Base-by-base conservation (phyloP, 2,113 vertebrate genomes). In the Ptilonorhynchus violaceus region DNA sequence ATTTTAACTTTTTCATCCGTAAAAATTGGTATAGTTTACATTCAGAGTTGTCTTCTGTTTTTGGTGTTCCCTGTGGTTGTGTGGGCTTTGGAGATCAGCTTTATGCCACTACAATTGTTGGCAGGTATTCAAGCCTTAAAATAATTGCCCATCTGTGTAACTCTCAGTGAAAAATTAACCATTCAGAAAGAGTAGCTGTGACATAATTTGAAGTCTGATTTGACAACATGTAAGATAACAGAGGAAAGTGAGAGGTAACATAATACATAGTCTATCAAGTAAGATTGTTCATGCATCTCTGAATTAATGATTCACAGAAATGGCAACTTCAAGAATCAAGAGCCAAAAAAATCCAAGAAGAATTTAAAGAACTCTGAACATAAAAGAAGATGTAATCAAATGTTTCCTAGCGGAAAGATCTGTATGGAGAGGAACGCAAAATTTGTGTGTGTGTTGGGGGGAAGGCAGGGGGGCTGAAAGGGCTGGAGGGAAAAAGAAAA, bases 81-180 rank as follows among this genome's bases (percentile, higher is more conserved):
- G 44, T 91, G 67, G 41, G 68, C 85, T 96, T 95, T 92, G 72
- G 87, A 69, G 52, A 95, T 92, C 82, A 72, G 66, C 30, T 95
- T 87, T 63, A 46, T 83, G 79, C 76, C 37, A 62, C 69, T 88
- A 62, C 55, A 81, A 17, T 94, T 74, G 39, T 41, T 96, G 92
- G 97, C 96, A 96, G 77, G 87, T 95, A 81, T 82, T 95, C 96
- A 96, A 95, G 35, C 68, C 77, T 92, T 89, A 88, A 89, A 94
- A 96, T 96, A 96, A 96, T 88, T 92, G 91, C 75, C 92, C 88
- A 89, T 97, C 89, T 97, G 95, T 92, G 88, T 95, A 96, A 96
- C 83, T 93, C 83, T 64, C 70, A 88, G 88, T 78, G 72, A 92
- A 94, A 92, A 94, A 79, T 82, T 89, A 96, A 74, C 94, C 46